These are phyloP conservation scores for Melanostoma mellinum DNA, from an alignment of 2,888 invertebrate genomes.

Conservation along the genomic window DNA sequence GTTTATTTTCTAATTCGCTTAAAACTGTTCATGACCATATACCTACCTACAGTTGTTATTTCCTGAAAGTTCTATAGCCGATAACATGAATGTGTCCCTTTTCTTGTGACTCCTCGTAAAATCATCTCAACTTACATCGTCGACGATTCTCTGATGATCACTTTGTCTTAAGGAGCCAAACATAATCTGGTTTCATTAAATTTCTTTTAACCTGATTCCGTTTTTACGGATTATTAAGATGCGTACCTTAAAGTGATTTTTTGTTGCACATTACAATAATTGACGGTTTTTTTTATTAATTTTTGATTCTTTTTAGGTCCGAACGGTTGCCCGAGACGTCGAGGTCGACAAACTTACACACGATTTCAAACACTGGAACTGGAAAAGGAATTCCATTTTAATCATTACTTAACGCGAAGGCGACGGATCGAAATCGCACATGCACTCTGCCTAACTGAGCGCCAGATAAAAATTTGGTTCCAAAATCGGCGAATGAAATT, in stretches of 20 bases:
- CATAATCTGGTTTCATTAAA: conserved; percentile 38
- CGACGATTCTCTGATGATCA: background rate
- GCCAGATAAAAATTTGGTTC: conserved; percentile 99
- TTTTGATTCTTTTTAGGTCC: conserved; percentile 89
- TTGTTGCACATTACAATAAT: conserved; percentile 37
- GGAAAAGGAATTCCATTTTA: conserved; percentile 99
- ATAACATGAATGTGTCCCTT: no score
- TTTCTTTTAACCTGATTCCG: conserved; percentile 27
- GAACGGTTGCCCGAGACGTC: conserved; percentile 95
- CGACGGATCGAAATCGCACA: conserved; percentile 98
- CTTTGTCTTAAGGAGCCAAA: conserved; percentile 32
- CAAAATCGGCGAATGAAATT: conserved; percentile 98
- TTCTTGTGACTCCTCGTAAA: no score
- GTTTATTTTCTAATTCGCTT: no score
- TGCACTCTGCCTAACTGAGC: conserved; percentile 96
- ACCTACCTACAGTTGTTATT: no score
- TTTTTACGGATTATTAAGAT: background rate
- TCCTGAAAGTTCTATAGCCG: no score
- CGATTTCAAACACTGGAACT: conserved; percentile 98
- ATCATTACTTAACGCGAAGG: conserved; percentile 97
- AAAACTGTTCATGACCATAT: no score
- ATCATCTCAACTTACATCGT: no score
- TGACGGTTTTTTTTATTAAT: conserved; percentile 67
- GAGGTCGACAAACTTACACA: conserved; percentile 98
- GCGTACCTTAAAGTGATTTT: conserved; percentile 23